Conservation (phyloP, 2,888 invertebrate species). For the Catocala fraxini region DNA sequence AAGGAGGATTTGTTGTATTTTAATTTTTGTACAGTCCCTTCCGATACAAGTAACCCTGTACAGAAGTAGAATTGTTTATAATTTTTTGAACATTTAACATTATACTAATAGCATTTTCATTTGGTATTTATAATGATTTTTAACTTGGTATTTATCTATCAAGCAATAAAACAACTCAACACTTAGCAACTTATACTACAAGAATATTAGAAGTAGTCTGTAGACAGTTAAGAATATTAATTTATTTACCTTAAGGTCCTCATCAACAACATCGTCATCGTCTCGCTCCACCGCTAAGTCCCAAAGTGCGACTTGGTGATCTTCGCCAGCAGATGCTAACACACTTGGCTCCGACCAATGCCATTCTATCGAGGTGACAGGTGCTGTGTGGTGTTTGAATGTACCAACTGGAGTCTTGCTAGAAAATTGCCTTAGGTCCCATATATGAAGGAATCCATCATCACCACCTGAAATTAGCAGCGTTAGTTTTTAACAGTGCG, state of each 20-base stretch:
- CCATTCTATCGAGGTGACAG: constrained; percentile 99
- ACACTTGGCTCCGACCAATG: constrained; percentile 97
- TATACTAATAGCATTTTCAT: too few species aligned
- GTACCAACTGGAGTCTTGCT: constrained; percentile 94
- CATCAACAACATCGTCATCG: constrained; percentile 86
- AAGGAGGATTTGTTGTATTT: too few species aligned
- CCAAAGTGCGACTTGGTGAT: constrained; percentile 99
- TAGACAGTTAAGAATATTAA: background rate
- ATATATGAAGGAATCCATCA: constrained; percentile 97
- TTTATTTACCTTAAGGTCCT: constrained; percentile 77
- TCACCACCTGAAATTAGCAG: constrained; percentile 92
- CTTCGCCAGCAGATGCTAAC: constrained; percentile 96
- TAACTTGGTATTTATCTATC: too few species aligned
- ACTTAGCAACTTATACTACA: too few species aligned
- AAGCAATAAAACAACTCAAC: too few species aligned
- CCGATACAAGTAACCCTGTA: too few species aligned
- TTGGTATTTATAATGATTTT: too few species aligned
- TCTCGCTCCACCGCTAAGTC: constrained; percentile 97
- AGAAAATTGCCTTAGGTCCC: constrained; percentile 97
- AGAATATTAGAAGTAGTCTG: too few species aligned
- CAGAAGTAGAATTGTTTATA: too few species aligned
- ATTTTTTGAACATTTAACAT: too few species aligned
- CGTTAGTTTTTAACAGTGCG: background rate
- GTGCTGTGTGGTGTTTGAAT: constrained; percentile 97
- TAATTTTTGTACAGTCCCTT: too few species aligned